Conservation (phyloP, 1,140 invertebrate species). For the Ostrea edulis region DNA sequence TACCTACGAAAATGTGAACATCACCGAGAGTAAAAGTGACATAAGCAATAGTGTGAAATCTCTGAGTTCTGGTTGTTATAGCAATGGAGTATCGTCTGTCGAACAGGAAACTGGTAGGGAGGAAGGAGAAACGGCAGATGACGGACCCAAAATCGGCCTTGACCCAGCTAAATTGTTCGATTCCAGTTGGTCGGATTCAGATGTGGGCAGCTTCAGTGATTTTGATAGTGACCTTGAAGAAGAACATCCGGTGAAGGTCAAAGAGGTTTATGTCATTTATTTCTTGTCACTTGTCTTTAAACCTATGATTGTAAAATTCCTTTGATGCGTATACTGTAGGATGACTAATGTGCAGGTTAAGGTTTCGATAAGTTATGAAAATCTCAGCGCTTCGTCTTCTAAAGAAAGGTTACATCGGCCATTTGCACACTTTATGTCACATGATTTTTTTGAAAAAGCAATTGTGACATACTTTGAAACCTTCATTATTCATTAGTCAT, state of each 20-base stretch:
- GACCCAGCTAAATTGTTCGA: conserved; percentile 68
- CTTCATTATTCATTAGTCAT: too few relatives aligned
- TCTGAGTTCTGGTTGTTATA: conserved; percentile 40
- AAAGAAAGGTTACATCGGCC: too few relatives aligned
- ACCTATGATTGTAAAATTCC: background rate
- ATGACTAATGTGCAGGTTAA: background rate
- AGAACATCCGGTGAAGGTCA: conserved; percentile 47
- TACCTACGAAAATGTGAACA: conserved; percentile 20
- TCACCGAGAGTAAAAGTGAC: conserved; percentile 26
- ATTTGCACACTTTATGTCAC: too few relatives aligned
- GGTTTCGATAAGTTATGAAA: too few relatives aligned
- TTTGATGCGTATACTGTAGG: background rate
- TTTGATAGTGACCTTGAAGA: conserved; percentile 59
- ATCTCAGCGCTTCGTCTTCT: too few relatives aligned
- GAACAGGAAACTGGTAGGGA: conserved; percentile 40
- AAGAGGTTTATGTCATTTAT: background rate
- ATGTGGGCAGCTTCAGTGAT: conserved; percentile 55
- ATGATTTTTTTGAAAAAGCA: too few relatives aligned
- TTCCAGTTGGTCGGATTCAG: conserved; percentile 71
- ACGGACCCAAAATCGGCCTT: conserved; percentile 49
- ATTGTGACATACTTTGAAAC: too few relatives aligned
- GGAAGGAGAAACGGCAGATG: conserved; percentile 38
- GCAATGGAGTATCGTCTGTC: conserved; percentile 20
- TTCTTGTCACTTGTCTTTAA: background rate
- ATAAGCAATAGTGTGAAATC: conserved; percentile 50